Conservation (phyloP, 2,113 vertebrate genomes). For the Pachypanchax playfairii region DNA sequence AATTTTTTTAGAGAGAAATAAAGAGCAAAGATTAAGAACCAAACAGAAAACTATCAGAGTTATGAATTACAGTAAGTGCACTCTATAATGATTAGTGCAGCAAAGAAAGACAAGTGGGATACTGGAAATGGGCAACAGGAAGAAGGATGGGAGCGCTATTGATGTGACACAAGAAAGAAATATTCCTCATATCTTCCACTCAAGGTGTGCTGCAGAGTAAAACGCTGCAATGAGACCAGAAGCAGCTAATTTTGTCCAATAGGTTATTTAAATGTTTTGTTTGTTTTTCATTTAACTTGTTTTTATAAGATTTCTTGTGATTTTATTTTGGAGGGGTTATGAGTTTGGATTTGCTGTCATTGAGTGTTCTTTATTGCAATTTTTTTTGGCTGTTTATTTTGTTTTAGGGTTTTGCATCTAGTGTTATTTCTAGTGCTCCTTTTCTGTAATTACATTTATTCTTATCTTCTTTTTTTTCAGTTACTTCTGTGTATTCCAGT, state of each 20-base stretch:
- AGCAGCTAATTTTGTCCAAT: conserved; percentile 20
- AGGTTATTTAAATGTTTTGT: too few species aligned
- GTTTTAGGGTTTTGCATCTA: too few species aligned
- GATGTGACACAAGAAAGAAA: conserved; percentile 16
- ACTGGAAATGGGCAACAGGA: conserved; percentile 18
- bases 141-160: conserved; percentile 30
- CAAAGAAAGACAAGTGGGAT: conserved; percentile 20
- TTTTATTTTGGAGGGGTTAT: too few species aligned
- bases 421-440: too few species aligned
- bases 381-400: too few species aligned
- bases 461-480: too few species aligned
- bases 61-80: conserved; percentile 44
- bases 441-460: too few species aligned
- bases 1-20: background rate
- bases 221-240: conserved; percentile 15
- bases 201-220: background rate
- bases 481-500: too few species aligned
- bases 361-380: too few species aligned
- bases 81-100: conserved; percentile 35
- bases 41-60: conserved; percentile 17
- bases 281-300: too few species aligned
- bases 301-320: too few species aligned
- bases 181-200: conserved; percentile 25
- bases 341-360: too few species aligned
- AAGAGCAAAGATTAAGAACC: background rate